Percentiles rank a stretch among this genome's conserved stretches.
Conservation (phyloP, 2,888 invertebrate species). For the Dione vanillae region DNA sequence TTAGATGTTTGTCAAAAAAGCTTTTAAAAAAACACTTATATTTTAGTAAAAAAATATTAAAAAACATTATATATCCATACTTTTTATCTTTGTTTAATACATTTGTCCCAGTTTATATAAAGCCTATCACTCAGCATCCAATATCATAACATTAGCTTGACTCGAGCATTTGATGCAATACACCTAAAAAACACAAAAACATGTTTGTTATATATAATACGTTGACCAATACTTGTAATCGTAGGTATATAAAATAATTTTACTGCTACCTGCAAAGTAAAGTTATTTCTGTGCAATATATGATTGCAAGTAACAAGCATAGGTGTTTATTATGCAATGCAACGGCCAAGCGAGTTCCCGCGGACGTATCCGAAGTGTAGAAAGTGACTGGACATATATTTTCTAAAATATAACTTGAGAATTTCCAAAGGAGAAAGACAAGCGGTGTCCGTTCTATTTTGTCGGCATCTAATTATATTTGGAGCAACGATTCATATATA, state of each 20-base stretch:
- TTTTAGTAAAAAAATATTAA: not conserved
- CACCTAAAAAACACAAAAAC: no score
- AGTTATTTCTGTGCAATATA: conserved; percentile 27
- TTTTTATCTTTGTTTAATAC: no score
- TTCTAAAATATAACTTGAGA: conserved; percentile 41
- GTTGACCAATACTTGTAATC: not conserved
- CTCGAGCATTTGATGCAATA: no score
- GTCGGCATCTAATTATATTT: conserved; percentile 1
- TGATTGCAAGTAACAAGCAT: conserved; percentile 21
- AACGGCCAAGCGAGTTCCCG: conserved; percentile 56
- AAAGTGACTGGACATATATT: conserved; percentile 47
- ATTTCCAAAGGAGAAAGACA: conserved; percentile 45
- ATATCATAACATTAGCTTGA: no score
- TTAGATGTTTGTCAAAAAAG: not conserved
- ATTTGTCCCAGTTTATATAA: no score
- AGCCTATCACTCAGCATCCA: no score
- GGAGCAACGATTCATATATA: not conserved
- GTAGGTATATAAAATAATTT: not conserved
- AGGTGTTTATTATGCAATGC: conserved; percentile 54
- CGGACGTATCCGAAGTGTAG: conserved; percentile 55
- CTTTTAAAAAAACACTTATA: not conserved
- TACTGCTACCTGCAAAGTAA: conserved; percentile 25
- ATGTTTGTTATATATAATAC: not conserved
- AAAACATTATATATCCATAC: no score
- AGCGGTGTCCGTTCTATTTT: conserved; percentile 45